Evolutionary conservation across 2,113 vertebrate genomes (phyloP), one percentile per base, ranked within the genome.

Genomic region (Anoura caudifer): DNA sequence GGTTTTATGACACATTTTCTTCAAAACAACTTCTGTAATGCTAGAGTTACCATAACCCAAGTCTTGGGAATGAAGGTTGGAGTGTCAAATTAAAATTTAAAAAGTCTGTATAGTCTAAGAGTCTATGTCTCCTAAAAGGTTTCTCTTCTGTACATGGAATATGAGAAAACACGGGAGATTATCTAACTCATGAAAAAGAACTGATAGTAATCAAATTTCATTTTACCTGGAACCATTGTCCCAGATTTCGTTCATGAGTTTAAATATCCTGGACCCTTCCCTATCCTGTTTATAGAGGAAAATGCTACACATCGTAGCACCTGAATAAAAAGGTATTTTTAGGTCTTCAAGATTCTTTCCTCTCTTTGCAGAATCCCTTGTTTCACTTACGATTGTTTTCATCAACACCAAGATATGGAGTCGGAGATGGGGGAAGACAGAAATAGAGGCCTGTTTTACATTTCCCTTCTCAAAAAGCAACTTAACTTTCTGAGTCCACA

Each of bases 171-270:
- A 33, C 2, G n/a, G 22, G 41, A 90, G 47, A 88, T 79, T 22
- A 87, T 89, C 81, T 92, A 75, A 59, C 61, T 50, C n/a, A 67
- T 10, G n/a, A 89, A 79, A 88, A 70, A 59, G 24, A 92, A 93
- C n/a, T 8, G 33, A 86, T 43, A 24, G 2, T 77, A 36, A 94
- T 84, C 73, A 83, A 86, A 59, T 91, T 92, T 95, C 75, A 94
- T 85, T 90, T 88, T 52, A 52, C 69, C 36, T 36, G 33, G 36
- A 81, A 96, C 4, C 43, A 79, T 59, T 45, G 73, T 67, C 72
- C 82, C 72, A 1, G 92, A 82, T 90, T 96, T 95, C 93, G 86
- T 54, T 75, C 93, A 59, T n/a, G 31, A 72, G 26, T 73, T 88
- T 89, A 61, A 93, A 90, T 11, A 65, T 24, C 82, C 87, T 47